These are phyloP conservation scores for Chiroxiphia lanceolata DNA, from an alignment of 2,797 vertebrate species.

Conservation along the genomic window DNA sequence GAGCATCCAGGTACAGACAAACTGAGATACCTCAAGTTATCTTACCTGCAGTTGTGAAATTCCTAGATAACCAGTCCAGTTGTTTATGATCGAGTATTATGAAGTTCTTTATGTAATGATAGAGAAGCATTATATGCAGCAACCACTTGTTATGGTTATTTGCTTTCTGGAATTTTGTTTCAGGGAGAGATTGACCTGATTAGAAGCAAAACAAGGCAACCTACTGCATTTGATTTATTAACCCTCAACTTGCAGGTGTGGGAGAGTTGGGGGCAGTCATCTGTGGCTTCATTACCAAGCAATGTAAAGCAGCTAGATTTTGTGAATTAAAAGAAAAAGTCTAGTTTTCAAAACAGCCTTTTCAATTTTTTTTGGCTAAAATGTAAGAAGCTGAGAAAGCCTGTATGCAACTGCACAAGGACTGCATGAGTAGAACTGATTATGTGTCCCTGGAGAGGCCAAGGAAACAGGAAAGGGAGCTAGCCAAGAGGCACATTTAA, in stretches of 20 bases:
- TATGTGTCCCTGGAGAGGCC: neutral
- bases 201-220: neutral
- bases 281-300: neutral
- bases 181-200: neutral
- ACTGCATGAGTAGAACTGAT: neutral
- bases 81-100: neutral
- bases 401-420: neutral
- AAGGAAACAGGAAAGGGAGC: constrained; percentile 7
- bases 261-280: neutral
- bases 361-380: neutral
- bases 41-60: neutral
- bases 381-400: neutral
- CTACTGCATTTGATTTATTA: neutral
- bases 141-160: neutral
- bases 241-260: neutral
- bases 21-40: neutral
- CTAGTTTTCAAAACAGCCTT: neutral
- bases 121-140: neutral
- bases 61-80: neutral
- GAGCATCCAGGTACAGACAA: neutral
- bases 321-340: neutral
- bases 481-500: neutral
- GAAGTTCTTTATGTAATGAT: neutral
- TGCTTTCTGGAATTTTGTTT: neutral
- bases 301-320: neutral